Evolutionary conservation across 2,888 invertebrate genomes (phyloP).

Genomic region (Calephelis perditalis): DNA sequence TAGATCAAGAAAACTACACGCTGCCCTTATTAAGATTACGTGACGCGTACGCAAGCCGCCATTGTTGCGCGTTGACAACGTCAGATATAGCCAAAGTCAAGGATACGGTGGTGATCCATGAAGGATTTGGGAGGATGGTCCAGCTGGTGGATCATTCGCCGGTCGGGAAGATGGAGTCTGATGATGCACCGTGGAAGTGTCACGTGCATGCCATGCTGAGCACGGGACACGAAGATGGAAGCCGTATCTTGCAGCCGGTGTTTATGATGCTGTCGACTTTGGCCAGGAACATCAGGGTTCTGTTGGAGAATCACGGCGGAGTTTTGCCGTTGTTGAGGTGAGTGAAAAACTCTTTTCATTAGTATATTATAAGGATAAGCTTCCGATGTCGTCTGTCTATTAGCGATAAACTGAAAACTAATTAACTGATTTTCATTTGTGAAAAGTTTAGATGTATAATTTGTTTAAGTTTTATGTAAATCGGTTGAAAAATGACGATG

Average conservation of each 20-base stretch:
- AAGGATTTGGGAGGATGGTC: constrained; percentile 63
- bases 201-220: constrained; percentile 63
- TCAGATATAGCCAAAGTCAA: constrained; percentile 85
- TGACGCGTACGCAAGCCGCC: constrained; percentile 89
- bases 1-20: constrained; percentile 85
- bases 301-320: constrained; percentile 87
- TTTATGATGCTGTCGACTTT: constrained; percentile 83
- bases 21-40: constrained; percentile 90
- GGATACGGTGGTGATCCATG: constrained; percentile 80
- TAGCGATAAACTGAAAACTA: too few relatives aligned
- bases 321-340: constrained; percentile 88
- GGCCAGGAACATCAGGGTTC: constrained; percentile 79
- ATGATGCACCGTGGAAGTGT: constrained; percentile 72
- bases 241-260: constrained; percentile 80
- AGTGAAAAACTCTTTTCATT: constrained; percentile 21
- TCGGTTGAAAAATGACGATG: too few relatives aligned
- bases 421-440: too few relatives aligned
- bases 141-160: constrained; percentile 60
- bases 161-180: constrained; percentile 51
- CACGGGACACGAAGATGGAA: constrained; percentile 60
- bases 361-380: too few relatives aligned
- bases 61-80: constrained; percentile 85
- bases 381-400: too few relatives aligned
- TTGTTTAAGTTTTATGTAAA: too few relatives aligned
- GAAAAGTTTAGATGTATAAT: too few relatives aligned